Conservation (phyloP, 1,140 invertebrate species). For the Ceratina australensis region DNA sequence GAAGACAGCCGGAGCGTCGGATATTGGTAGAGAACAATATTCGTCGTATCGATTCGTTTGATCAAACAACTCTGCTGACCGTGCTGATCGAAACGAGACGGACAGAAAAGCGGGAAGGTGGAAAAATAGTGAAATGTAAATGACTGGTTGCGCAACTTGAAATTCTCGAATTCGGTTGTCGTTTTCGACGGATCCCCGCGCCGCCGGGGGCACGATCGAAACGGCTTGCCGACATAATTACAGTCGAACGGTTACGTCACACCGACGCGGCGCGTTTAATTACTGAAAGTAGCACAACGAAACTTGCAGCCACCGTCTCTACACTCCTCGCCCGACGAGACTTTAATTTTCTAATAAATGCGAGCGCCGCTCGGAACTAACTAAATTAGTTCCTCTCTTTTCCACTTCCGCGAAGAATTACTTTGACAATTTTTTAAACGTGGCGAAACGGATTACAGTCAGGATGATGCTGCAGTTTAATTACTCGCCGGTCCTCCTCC, state of each 20-base stretch:
- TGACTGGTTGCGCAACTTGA: slow-evolving; percentile 14
- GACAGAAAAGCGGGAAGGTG: slow-evolving; percentile 7
- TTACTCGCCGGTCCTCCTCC: neutral
- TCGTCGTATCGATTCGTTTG: slow-evolving; percentile 31
- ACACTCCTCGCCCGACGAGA: neutral
- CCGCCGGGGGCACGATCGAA: too few species aligned
- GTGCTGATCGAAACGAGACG: slow-evolving; percentile 26
- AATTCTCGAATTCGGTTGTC: slow-evolving; percentile 22
- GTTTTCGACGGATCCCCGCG: slow-evolving; percentile 23
- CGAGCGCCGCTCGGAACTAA: neutral
- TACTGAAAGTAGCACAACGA: slow-evolving; percentile 29
- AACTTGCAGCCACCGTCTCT: neutral
- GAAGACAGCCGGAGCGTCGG: slow-evolving; percentile 9
- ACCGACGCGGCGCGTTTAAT: neutral
- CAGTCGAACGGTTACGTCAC: slow-evolving; percentile 37
- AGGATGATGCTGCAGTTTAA: neutral
- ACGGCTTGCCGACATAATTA: slow-evolving; percentile 31
- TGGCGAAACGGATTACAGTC: neutral
- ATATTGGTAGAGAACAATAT: slow-evolving; percentile 47
- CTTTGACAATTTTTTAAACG: neutral
- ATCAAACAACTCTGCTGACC: slow-evolving; percentile 45
- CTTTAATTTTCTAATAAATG: slow-evolving; percentile 37
- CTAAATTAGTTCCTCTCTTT: slow-evolving; percentile 7
- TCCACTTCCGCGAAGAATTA: neutral
- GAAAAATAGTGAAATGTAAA: slow-evolving; percentile 38